Evolutionary conservation across 1,140 invertebrate genomes (phyloP), one percentile per base, ranked within the genome.

Genomic region (Stratiolaelaps scimitus): DNA sequence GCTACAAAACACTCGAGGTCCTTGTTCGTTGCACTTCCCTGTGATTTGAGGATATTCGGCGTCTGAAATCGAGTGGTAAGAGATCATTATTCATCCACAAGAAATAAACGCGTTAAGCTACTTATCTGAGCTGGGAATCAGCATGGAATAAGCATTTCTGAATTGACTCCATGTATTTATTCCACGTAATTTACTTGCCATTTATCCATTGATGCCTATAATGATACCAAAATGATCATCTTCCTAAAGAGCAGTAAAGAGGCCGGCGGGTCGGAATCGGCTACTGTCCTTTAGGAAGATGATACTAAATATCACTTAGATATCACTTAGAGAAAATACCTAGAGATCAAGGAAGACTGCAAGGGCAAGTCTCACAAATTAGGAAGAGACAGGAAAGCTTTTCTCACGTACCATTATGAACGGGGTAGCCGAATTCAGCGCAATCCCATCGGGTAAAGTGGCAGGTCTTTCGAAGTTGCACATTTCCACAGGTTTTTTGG

Each of bases 381-480:
- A 13, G 44, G 13, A 45, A 45, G 44, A 13, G 44, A 45, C 44
- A 19, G 13, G 44, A 13, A 13, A 45, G 13, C 15, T 28, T 48
- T 19, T 15, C 4, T 4, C 20, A 23, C 47, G 20, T 28, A 48
- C 47, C 47, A 28, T 48, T 48, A 28, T 48, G 47, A 4, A 48
- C 47, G 28, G 28, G 20, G 47, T 48, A 48, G 20, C 47, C 47
- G 15, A 48, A 15, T 23, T 48, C 47, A 23, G 20, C 19, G 47
- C 47, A 48, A 28, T 48, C 47, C 47, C 47, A 48, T 48, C 47
- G 47, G 47, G 47, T 48, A 4, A 48, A 6, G 7, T 48, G 47
- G 28, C 47, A 48, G 5, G 20, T 10, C 34, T 10, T 40, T 10
- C 10, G 4, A 10, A 40, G 34, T 10, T 40, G 10, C 4, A 40